Evolutionary conservation across 1,140 invertebrate genomes (phyloP), one percentile per base, ranked within the genome.

Genomic region (Tetragonula clypearis): DNA sequence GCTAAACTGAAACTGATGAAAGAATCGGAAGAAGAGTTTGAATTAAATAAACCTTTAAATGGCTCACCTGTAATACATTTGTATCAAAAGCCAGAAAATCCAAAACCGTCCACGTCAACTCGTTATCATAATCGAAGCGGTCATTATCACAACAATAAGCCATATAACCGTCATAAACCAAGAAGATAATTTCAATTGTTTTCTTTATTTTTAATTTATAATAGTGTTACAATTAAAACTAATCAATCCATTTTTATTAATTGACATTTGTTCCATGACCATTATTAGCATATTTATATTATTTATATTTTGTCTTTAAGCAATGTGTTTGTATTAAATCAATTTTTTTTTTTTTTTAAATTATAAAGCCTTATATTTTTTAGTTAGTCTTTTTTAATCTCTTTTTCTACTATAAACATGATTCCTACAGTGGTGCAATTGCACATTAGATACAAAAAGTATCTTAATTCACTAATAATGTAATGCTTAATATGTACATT

Each of bases 1-100:
- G 97, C 97, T 2, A 98, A 98, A 94, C 94, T 98, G 4, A 98
- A 98, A 90, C 94, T 97, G 90, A 97, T 98, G 96, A 96, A 96
- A 89, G 96, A 96, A 86, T 95, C 95, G 0, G 95, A 96, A 56
- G 96, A 97, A 87, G 97, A 97, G 90, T 96, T 98, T 87, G 96
- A 97, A 79, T 95, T 97, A 0, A 97, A 97, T 88, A 97, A 97
- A 89, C 95, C 96, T 35, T 95, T 96, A 26, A 77, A 95, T 95
- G 86, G 96, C 95, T 92, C 96, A 35, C 96, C 97, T n/a, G 92
- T 97, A 55, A 96, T 97, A 69, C 93, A 96, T 62, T 95, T 97
- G 80, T 97, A 96, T 91, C 96, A 97, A 89, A 96, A 95, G 87
- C 79, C 92, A 81, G 94, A 95, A 84, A 92, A 90, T 79, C 93